Conservation (phyloP, 2,113 vertebrate species). For the Syngnathus floridae region DNA sequence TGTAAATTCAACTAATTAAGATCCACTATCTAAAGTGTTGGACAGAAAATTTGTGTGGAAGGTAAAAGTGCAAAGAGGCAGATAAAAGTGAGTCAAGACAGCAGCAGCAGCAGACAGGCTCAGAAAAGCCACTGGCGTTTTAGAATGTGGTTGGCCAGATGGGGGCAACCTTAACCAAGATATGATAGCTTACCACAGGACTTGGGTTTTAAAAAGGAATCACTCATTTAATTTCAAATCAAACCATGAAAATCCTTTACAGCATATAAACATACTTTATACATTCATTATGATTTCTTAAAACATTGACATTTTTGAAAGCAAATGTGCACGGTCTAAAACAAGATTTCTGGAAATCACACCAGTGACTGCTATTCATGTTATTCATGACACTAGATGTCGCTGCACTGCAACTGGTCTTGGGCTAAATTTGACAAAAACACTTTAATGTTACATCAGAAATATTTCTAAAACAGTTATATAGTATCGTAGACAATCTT, state of each 20-base stretch:
- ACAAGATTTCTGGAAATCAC: conserved; percentile 6
- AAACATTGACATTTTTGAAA: not conserved
- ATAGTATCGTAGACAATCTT: not conserved
- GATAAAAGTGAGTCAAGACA: conserved; percentile 18
- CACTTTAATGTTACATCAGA: not conserved
- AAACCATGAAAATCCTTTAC: not conserved
- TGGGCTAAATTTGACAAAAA: conserved; percentile 15
- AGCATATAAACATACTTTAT: not conserved
- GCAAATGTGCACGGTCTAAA: not conserved
- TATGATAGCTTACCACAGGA: conserved; percentile 48
- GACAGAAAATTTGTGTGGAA: conserved; percentile 3
- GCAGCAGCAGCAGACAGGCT: conserved; percentile 13
- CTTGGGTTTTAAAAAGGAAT: not conserved
- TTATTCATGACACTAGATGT: conserved; percentile 65
- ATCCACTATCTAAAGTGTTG: not conserved
- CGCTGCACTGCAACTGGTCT: conserved; percentile 55
- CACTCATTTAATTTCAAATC: not conserved
- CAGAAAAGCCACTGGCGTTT: conserved; percentile 3
- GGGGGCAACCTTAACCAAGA: conserved; percentile 75
- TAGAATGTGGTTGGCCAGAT: conserved; percentile 59
- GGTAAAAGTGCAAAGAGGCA: conserved; percentile 14
- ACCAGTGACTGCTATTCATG: conserved; percentile 2
- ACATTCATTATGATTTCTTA: not conserved
- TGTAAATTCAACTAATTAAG: not conserved
- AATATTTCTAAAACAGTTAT: not conserved